Percentiles rank a stretch among this genome's conserved stretches.
These are phyloP conservation scores for Drosophila kanekoi DNA, from an alignment of 2,888 invertebrate genomes.

Conservation along the genomic window DNA sequence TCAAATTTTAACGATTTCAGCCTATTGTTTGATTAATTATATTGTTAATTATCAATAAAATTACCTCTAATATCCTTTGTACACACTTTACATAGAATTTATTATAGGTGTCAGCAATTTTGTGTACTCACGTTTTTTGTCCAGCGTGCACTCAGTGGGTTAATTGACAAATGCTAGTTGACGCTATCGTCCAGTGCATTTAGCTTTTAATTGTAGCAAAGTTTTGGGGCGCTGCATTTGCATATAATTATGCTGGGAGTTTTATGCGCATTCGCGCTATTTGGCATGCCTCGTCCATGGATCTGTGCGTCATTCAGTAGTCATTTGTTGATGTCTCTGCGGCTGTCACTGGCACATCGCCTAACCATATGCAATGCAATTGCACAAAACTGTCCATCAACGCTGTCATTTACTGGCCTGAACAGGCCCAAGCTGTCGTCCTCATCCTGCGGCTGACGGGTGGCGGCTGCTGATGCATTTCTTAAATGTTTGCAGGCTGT, in stretches of 20 bases:
- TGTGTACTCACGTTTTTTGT: background rate
- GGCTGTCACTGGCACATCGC: constrained; percentile 67
- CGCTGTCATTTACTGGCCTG: constrained; percentile 76
- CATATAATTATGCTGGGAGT: constrained; percentile 70
- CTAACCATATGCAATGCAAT: constrained; percentile 78
- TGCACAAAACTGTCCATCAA: constrained; percentile 78
- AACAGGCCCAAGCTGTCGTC: constrained; percentile 46
- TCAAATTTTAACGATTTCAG: too few species aligned
- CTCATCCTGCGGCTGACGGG: constrained; percentile 47
- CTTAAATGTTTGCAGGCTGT: constrained; percentile 69
- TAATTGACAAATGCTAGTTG: constrained; percentile 58
- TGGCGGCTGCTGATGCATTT: constrained; percentile 60
- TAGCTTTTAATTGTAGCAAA: constrained; percentile 72
- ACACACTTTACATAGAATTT: too few species aligned
- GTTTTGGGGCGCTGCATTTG: constrained; percentile 66
- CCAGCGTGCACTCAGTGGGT: constrained; percentile 42
- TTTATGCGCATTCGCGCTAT: constrained; percentile 44
- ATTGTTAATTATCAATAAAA: too few species aligned
- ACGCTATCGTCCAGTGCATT: constrained; percentile 70
- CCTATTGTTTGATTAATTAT: too few species aligned
- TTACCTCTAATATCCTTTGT: too few species aligned
- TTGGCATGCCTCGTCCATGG: constrained; percentile 11
- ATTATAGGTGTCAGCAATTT: too few species aligned
- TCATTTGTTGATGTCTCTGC: constrained; percentile 40
- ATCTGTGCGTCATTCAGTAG: constrained; percentile 1